These are phyloP conservation scores for Hartigia nigra DNA, from an alignment of 2,888 invertebrate genomes.

Conservation along the genomic window DNA sequence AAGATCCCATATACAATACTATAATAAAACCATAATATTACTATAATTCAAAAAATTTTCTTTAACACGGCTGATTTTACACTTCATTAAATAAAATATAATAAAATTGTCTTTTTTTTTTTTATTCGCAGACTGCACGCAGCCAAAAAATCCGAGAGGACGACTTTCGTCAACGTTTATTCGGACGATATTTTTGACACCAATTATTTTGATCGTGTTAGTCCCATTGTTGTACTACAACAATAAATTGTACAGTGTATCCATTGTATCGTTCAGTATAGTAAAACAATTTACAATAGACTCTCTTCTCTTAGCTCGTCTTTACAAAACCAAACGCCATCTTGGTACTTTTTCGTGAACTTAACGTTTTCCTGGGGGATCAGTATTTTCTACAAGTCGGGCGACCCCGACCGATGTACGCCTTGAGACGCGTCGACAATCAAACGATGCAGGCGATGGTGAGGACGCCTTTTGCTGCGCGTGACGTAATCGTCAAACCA, in stretches of 20 bases:
- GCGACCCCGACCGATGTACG: constrained; percentile 26
- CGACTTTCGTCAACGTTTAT: constrained; percentile 27
- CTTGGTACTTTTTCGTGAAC: constrained; percentile 32
- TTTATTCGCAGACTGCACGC: constrained; percentile 25
- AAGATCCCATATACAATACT: not conserved
- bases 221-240: constrained; percentile 4
- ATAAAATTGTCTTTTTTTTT: not conserved
- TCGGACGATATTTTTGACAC: constrained; percentile 34
- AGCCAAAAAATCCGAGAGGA: constrained; percentile 26
- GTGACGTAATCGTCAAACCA: constrained; percentile 27
- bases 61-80: not conserved
- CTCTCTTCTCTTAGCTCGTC: constrained; percentile 23
- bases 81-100: too few species aligned
- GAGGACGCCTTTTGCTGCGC: constrained; percentile 24
- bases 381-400: constrained; percentile 35
- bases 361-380: constrained; percentile 36
- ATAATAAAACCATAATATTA: not conserved
- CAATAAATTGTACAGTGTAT: not conserved
- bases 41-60: not conserved
- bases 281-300: not conserved
- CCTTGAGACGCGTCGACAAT: constrained; percentile 24
- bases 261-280: not conserved
- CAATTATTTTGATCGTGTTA: constrained; percentile 33
- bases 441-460: constrained; percentile 29
- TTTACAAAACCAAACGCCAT: constrained; percentile 32